phyloP scores from a whole-genome alignment of 2,888 invertebrate genomes.

The Cheilosia vulpina region DNA sequence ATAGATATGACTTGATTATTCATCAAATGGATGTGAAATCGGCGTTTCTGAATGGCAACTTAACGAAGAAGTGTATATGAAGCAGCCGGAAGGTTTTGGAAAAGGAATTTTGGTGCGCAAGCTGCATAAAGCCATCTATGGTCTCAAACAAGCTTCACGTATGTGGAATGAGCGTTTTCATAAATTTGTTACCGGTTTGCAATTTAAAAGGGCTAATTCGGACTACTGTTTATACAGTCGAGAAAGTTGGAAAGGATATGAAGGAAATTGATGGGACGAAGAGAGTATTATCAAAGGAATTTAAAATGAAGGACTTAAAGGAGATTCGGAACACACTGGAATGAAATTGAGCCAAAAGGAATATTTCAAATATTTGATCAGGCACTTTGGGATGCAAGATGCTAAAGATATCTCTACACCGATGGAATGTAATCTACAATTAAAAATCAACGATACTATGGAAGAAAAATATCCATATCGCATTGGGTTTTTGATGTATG shows the following conservation, averaged over 20 bases:
- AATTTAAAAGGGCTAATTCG: too few relatives aligned
- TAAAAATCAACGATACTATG: background rate
- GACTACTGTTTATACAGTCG: too few relatives aligned
- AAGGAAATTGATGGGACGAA: background rate
- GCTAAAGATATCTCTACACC: background rate
- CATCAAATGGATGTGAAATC: background rate
- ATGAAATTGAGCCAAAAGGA: background rate
- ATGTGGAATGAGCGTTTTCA: background rate
- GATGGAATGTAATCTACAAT: background rate
- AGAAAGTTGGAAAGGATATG: background rate
- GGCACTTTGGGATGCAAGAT: background rate
- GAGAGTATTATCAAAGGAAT: background rate
- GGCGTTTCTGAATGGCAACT: background rate
- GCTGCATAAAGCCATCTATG: background rate
- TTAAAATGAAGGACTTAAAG: background rate
- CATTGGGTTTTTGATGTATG: background rate
- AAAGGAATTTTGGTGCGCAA: background rate
- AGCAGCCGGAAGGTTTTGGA: background rate
- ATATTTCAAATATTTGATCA: background rate
- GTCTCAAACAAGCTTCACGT: background rate
- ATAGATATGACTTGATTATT: background rate
- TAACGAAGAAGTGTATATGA: background rate
- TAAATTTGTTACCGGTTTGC: too few relatives aligned
- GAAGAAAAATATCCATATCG: background rate
- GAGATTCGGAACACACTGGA: background rate